phyloP scores from a whole-genome alignment of 2,113 vertebrate species.

The Nannobrachium achirus region DNA sequence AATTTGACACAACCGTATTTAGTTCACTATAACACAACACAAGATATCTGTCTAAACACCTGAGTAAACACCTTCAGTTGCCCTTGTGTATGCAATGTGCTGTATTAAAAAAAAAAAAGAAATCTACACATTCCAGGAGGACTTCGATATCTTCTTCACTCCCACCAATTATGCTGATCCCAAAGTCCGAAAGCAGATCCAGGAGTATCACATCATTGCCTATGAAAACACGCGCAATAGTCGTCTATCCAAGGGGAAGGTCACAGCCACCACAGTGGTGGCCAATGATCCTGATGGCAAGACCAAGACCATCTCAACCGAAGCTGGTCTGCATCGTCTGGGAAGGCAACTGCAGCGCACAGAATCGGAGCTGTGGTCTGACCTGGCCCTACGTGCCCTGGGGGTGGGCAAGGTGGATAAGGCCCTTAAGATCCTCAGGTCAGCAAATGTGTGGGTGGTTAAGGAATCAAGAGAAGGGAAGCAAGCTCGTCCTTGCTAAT shows the following conservation, averaged over 20 bases:
- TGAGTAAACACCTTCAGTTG: too few species aligned
- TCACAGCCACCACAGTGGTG: slow-evolving; percentile 16
- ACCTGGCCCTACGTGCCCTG: slow-evolving; percentile 85
- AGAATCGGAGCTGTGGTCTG: slow-evolving; percentile 83
- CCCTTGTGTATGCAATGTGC: too few species aligned
- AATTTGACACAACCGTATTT: too few species aligned
- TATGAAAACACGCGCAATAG: slow-evolving; percentile 75
- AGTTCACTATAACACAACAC: too few species aligned
- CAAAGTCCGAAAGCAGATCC: slow-evolving; percentile 78
- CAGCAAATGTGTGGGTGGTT: slow-evolving; percentile 23
- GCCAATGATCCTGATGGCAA: slow-evolving; percentile 68
- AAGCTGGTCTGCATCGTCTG: slow-evolving; percentile 81
- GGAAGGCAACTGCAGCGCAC: slow-evolving; percentile 84
- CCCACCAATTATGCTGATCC: slow-evolving; percentile 83
- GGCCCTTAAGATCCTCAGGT: slow-evolving; percentile 89
- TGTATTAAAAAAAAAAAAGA: too few species aligned
- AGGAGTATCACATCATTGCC: slow-evolving; percentile 83
- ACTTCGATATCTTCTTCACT: slow-evolving; percentile 89
- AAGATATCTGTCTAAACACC: too few species aligned
- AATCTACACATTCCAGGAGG: slow-evolving; percentile 76
- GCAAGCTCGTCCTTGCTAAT: background rate
- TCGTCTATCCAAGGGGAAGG: slow-evolving; percentile 43
- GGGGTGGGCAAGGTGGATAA: slow-evolving; percentile 82
- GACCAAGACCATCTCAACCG: slow-evolving; percentile 62
- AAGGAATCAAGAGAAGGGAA: background rate